Evolutionary conservation across 2,888 invertebrate genomes (phyloP), one percentile per base, ranked within the genome.

Genomic region (Cataglyphis livida): DNA sequence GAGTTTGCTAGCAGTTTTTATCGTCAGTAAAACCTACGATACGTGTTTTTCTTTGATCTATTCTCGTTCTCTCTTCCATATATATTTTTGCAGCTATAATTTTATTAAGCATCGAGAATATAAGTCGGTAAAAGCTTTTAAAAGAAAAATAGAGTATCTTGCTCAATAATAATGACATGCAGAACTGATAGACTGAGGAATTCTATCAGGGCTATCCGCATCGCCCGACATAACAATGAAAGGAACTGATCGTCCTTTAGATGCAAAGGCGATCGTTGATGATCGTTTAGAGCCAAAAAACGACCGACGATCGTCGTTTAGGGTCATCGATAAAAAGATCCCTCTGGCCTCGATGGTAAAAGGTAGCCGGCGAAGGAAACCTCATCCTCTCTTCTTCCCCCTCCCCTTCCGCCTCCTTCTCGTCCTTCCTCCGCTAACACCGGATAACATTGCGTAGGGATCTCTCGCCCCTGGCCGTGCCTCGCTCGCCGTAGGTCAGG

Each of bases 401-500:
- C 38, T 25, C 10, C 0, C 9, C 25, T 12, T 18, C 68, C 15
- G 4, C 6, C 54, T 65, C 0, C 10, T 38, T 66, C 28, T 38
- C 9, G 12, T 2, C 12, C 35, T 57, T 59, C 32, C 54, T 73
- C 41, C 74, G 18, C 35, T 21, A 68, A 38, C 38, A 84, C 81
- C 86, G 83, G 84, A 89, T 89, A 89, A 89, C 89, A 89, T 87
- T 86, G 85, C 83, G 74, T 70, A 71, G 73, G 82, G 81, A 76
- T 83, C 79, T 85, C 76, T 85, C 85, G 88, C 73, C 87, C 88
- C 83, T 89, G 85, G 91, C 82, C 89, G 81, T 89, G 89, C 81
- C 73, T 81, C 62, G 28, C 66, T 71, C 84, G 85, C 85, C 85
- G 87, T 91, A 92, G 91, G 92, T 91, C 89, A 92, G 92, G 92